Percentiles rank a stretch among this genome's conserved stretches.
Evolutionary conservation across 2,888 invertebrate genomes (phyloP).

Genomic region (Dasysyrphus albostriatus): DNA sequence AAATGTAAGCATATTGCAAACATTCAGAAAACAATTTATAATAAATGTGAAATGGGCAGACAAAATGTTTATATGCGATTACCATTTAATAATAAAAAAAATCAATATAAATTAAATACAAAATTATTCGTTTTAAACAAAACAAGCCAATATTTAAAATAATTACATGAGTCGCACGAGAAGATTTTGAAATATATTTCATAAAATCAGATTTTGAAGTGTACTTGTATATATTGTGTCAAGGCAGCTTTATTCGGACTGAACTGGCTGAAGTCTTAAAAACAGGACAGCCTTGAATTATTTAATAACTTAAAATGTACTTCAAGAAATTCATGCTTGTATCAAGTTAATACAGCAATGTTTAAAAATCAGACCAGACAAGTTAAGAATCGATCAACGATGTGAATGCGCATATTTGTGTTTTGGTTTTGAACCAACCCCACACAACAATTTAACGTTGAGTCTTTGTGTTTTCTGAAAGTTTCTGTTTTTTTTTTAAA

Average conservation of each 20-base stretch:
- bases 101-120: slow-evolving; percentile 18
- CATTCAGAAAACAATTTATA: slow-evolving; percentile 43
- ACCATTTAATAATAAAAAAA: slow-evolving; percentile 5
- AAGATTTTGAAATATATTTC: slow-evolving; percentile 27
- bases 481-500: slow-evolving; percentile 14
- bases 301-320: neutral
- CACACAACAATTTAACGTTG: slow-evolving; percentile 12
- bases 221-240: slow-evolving; percentile 52
- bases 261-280: slow-evolving; percentile 3
- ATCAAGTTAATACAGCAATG: neutral
- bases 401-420: neutral
- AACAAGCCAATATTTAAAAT: slow-evolving; percentile 7
- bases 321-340: slow-evolving; percentile 2
- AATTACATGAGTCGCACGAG: slow-evolving; percentile 11
- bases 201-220: slow-evolving; percentile 23
- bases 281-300: slow-evolving; percentile 17
- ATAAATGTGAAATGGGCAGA: slow-evolving; percentile 43
- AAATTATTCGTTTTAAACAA: slow-evolving; percentile 4
- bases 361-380: slow-evolving; percentile 2
- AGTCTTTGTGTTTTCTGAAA: slow-evolving; percentile 19
- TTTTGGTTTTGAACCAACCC: slow-evolving; percentile 9
- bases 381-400: neutral
- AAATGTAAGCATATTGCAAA: slow-evolving; percentile 33
- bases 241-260: slow-evolving; percentile 51
- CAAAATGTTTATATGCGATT: slow-evolving; percentile 28